Percentiles rank a stretch among this genome's conserved stretches.
Evolutionary conservation across 1,140 invertebrate genomes (phyloP).

Genomic region (Andricus grossulariae): DNA sequence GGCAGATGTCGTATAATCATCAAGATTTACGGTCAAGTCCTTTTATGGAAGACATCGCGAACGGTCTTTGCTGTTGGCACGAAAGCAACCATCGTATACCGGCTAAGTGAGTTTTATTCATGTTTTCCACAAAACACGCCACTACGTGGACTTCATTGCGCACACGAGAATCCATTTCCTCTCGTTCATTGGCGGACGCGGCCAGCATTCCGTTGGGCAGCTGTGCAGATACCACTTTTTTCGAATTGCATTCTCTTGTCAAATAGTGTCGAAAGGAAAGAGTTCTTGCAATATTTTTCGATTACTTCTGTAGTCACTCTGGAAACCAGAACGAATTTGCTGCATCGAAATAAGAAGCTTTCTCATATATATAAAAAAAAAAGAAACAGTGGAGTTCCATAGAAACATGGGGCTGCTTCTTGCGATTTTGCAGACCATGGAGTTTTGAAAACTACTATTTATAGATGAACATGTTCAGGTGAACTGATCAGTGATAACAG

Average conservation of each 20-base stretch:
- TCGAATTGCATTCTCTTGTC: not conserved
- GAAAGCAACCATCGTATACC: not conserved
- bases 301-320: too few species aligned
- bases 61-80: constrained; percentile 20
- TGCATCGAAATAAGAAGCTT: too few species aligned
- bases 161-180: constrained; percentile 1
- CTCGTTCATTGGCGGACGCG: constrained; percentile 27
- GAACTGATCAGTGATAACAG: too few species aligned
- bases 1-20: constrained; percentile 28
- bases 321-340: too few species aligned
- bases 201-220: constrained; percentile 14
- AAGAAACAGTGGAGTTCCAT: too few species aligned
- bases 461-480: too few species aligned
- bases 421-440: too few species aligned
- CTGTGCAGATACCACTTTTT: constrained; percentile 14
- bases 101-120: constrained; percentile 47
- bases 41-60: constrained; percentile 28
- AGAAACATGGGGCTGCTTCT: too few species aligned
- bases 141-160: constrained; percentile 27
- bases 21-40: constrained; percentile 24
- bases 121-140: constrained; percentile 48
- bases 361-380: too few species aligned
- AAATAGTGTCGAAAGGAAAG: too few species aligned
- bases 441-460: too few species aligned
- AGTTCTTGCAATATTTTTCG: too few species aligned